A percentile compares a stretch with the other conserved stretches of the same genome.
Conservation (phyloP, 1,140 invertebrate species). For the Galendromus occidentalis region DNA sequence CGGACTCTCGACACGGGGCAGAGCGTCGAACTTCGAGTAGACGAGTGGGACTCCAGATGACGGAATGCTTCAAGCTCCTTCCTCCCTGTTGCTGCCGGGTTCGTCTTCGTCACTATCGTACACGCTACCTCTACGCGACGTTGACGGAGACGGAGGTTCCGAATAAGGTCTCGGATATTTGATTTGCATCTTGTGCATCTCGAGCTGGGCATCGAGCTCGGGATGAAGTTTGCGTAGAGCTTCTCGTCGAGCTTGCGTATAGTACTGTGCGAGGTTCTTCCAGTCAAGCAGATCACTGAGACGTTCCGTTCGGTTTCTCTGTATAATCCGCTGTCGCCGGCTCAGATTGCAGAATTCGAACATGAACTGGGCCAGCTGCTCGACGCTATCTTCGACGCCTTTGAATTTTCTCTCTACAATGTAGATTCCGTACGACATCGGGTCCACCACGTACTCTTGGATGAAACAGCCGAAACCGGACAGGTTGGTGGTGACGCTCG, state of each 20-base stretch:
- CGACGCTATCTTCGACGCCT: constrained; percentile 30
- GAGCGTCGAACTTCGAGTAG: no score
- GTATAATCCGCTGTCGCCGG: constrained; percentile 34
- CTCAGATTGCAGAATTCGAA: constrained; percentile 26
- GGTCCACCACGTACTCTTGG: constrained; percentile 33
- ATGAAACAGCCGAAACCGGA: constrained; percentile 38
- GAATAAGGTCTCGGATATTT: constrained; percentile 77
- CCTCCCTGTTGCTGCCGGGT: not conserved
- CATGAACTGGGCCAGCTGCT: constrained; percentile 32
- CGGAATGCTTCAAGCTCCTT: no score
- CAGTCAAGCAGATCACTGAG: constrained; percentile 36
- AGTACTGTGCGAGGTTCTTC: constrained; percentile 28
- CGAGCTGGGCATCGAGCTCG: not conserved
- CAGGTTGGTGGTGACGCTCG: constrained; percentile 36
- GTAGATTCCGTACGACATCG: constrained; percentile 36
- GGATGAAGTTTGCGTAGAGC: not conserved
- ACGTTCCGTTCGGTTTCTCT: constrained; percentile 35
- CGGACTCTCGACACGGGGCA: no score
- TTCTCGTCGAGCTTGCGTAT: not conserved
- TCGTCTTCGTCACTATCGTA: constrained; percentile 59
- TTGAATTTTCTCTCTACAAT: constrained; percentile 34
- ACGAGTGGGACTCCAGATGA: no score
- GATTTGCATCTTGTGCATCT: constrained; percentile 31
- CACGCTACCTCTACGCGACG: constrained; percentile 60
- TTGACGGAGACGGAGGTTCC: constrained; percentile 69